Conservation (phyloP, 2,888 invertebrate genomes). For the Tineola bisselliella region DNA sequence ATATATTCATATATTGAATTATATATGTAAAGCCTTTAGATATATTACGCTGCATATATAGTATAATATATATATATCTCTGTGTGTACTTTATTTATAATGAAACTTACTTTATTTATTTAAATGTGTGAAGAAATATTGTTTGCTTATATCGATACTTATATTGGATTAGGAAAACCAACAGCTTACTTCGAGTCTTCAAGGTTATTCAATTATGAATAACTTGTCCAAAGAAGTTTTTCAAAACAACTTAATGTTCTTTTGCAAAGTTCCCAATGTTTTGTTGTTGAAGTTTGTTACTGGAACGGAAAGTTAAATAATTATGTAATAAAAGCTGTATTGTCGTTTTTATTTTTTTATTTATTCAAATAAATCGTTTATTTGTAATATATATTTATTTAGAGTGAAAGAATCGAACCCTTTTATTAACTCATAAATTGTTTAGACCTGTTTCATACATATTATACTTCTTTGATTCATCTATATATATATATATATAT, state of each 20-base stretch:
- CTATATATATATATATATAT: too few relatives aligned
- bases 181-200: background rate
- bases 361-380: too few relatives aligned
- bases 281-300: background rate
- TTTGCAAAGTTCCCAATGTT: background rate
- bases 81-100: too few relatives aligned
- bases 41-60: too few relatives aligned
- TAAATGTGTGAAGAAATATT: background rate
- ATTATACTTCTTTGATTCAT: too few relatives aligned
- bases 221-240: constrained; percentile 2
- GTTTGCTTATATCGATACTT: background rate
- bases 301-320: background rate
- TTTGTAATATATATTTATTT: too few relatives aligned
- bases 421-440: too few relatives aligned
- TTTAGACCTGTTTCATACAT: too few relatives aligned
- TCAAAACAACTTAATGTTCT: constrained; percentile 4
- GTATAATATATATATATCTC: too few relatives aligned
- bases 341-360: background rate
- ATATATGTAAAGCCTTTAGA: too few relatives aligned
- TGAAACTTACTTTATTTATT: background rate
- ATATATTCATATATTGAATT: too few relatives aligned
- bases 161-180: background rate
- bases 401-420: too few relatives aligned
- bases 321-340: background rate
- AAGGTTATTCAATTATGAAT: constrained; percentile 9